Percentiles rank a stretch among this genome's conserved stretches.
Conservation (phyloP, 2,888 invertebrate species). For the Leptura quadrifasciata region DNA sequence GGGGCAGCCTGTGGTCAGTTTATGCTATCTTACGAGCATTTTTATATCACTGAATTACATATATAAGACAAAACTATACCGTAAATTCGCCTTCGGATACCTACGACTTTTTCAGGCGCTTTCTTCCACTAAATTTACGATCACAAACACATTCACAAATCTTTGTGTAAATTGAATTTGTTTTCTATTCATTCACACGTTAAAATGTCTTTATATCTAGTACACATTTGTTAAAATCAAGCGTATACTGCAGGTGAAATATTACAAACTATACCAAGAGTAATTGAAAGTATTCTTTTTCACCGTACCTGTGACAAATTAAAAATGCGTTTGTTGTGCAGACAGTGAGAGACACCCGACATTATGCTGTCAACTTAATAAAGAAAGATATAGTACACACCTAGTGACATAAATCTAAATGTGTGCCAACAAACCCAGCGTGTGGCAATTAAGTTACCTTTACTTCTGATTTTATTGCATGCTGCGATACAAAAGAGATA, state of each 20-base stretch:
- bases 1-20: too few relatives aligned
- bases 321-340: constrained; percentile 22
- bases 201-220: background rate
- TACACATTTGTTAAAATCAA: background rate
- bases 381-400: constrained; percentile 56
- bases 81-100: too few relatives aligned
- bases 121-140: too few relatives aligned
- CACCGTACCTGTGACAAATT: constrained; percentile 26
- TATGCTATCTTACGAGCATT: too few relatives aligned
- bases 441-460: constrained; percentile 50
- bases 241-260: background rate
- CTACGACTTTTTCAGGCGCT: too few relatives aligned
- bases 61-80: too few relatives aligned
- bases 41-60: too few relatives aligned
- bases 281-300: constrained; percentile 5
- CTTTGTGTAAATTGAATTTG: too few relatives aligned
- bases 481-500: constrained; percentile 19
- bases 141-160: too few relatives aligned
- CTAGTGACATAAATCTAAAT: constrained; percentile 59
- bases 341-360: constrained; percentile 38
- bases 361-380: constrained; percentile 52
- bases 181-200: too few relatives aligned
- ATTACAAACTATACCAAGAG: background rate
- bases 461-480: constrained; percentile 48
- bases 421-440: constrained; percentile 59